phyloP scores from a whole-genome alignment of 2,888 invertebrate species.

The Oscheius myriophilus region DNA sequence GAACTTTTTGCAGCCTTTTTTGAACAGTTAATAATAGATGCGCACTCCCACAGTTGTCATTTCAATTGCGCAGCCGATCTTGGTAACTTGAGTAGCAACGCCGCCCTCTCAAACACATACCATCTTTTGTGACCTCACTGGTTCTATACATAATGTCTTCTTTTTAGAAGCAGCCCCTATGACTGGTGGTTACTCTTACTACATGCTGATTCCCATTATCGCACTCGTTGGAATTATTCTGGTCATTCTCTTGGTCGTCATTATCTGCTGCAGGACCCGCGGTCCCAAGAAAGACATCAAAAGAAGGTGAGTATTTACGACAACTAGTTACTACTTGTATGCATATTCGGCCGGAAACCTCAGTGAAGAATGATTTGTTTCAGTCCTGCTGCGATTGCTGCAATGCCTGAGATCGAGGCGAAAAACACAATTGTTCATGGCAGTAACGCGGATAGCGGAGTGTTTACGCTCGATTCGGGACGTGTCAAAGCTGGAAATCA shows the following conservation, averaged over 20 bases:
- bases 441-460: constrained; percentile 61
- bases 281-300: constrained; percentile 32
- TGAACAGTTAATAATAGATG: too few relatives aligned
- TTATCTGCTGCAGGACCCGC: constrained; percentile 47
- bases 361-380: constrained; percentile 6
- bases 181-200: constrained; percentile 30
- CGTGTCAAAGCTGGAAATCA: constrained; percentile 28
- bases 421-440: constrained; percentile 59
- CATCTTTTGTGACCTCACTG: too few relatives aligned
- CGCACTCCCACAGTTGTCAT: too few relatives aligned
- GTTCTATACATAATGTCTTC: not conserved
- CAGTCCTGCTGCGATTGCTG: constrained; percentile 31
- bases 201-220: constrained; percentile 41
- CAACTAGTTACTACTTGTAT: not conserved
- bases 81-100: constrained; percentile 23
- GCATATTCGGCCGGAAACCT: not conserved
- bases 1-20: too few relatives aligned
- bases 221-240: constrained; percentile 37
- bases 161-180: constrained; percentile 27
- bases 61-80: too few relatives aligned
- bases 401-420: constrained; percentile 42
- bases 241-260: constrained; percentile 36
- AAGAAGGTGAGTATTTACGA: constrained; percentile 30
- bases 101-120: constrained; percentile 15
- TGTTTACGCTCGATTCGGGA: constrained; percentile 56